Conservation (phyloP, 2,888 invertebrate species). For the Apotomis turbidana region DNA sequence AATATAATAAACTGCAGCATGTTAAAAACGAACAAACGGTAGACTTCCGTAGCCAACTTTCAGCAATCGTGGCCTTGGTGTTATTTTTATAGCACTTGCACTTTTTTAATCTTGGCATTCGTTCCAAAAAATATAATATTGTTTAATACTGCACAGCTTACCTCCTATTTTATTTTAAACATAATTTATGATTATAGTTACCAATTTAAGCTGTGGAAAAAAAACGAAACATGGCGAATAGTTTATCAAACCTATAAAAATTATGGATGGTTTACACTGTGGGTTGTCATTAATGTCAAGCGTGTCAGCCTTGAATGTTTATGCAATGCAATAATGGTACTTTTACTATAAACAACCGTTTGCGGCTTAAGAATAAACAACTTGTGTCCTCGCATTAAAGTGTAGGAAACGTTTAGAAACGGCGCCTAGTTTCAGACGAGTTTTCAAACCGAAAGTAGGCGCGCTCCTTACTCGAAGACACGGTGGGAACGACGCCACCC, state of each 20-base stretch:
- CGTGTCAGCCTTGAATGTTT: slow-evolving; percentile 15
- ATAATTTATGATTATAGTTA: no score
- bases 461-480: slow-evolving; percentile 59
- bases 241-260: neutral
- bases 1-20: neutral
- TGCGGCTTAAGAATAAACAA: slow-evolving; percentile 23
- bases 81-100: neutral
- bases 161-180: no score
- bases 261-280: neutral
- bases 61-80: slow-evolving; percentile 17
- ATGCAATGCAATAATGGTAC: slow-evolving; percentile 3
- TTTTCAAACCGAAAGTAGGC: slow-evolving; percentile 80
- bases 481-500: slow-evolving; percentile 46
- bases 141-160: neutral
- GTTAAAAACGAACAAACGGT: neutral
- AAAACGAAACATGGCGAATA: no score
- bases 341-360: slow-evolving; percentile 18
- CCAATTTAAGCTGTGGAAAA: no score
- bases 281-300: neutral
- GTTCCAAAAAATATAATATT: slow-evolving; percentile 1
- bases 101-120: slow-evolving; percentile 17
- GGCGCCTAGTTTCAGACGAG: slow-evolving; percentile 75
- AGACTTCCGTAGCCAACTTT: slow-evolving; percentile 4
- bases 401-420: slow-evolving; percentile 68
- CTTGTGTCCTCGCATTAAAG: slow-evolving; percentile 39